These are phyloP conservation scores for Lophochroa leadbeateri DNA, from an alignment of 2,113 vertebrate genomes.

Conservation along the genomic window DNA sequence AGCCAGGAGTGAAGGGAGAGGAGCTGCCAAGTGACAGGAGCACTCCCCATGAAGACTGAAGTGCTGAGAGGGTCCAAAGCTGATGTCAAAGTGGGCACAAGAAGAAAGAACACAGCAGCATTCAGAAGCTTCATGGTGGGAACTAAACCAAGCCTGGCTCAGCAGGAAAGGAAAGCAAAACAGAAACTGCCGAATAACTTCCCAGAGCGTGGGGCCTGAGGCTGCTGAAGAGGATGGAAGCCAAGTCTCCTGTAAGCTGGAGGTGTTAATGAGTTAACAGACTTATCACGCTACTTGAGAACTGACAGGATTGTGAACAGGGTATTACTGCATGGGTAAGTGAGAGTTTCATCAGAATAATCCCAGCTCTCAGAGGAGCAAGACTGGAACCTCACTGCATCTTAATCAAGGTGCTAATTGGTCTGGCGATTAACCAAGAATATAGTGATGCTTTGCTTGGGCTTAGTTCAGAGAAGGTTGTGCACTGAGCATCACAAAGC, in stretches of 20 bases:
- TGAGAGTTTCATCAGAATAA: neutral
- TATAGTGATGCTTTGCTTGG: neutral
- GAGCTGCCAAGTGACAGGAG: neutral
- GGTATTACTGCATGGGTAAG: neutral
- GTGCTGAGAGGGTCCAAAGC: constrained; percentile 9
- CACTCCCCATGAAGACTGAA: neutral
- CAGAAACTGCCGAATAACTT: neutral
- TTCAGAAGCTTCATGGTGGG: constrained; percentile 3
- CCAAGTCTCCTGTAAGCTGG: neutral
- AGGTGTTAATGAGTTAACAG: neutral
- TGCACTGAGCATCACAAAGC: neutral
- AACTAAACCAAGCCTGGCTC: neutral
- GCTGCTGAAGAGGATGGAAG: neutral
- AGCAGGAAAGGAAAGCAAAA: constrained; percentile 12
- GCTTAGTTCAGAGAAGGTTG: neutral
- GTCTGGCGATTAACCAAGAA: neutral
- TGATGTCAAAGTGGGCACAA: neutral
- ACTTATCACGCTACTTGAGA: neutral
- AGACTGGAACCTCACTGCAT: neutral
- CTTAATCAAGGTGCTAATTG: neutral
- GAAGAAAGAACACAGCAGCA: neutral
- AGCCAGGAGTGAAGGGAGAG: constrained; percentile 1
- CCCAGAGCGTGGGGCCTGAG: neutral
- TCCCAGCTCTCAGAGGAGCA: neutral
- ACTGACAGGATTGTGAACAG: neutral